These are phyloP conservation scores for Chelonoidis abingdonii DNA, from an alignment of 2,113 vertebrate genomes.

Conservation along the genomic window DNA sequence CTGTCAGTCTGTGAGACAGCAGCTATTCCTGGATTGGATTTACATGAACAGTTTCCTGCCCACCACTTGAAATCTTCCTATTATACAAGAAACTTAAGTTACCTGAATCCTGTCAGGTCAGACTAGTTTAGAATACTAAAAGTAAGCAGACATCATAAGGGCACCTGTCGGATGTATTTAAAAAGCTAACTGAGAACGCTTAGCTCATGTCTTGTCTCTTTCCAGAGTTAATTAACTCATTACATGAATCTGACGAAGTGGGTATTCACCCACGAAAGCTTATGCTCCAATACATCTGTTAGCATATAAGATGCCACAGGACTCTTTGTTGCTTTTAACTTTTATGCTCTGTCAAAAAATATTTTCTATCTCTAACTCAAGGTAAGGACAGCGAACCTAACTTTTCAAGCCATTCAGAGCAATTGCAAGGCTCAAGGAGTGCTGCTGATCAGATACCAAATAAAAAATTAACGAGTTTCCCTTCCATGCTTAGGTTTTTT, in stretches of 20 bases:
- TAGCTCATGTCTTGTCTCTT: conserved; percentile 59
- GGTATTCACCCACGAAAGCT: no score
- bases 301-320: no score
- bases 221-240: conserved; percentile 48
- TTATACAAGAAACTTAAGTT: neutral
- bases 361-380: conserved; percentile 59
- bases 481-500: accelerated
- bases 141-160: conserved; percentile 1
- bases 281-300: no score
- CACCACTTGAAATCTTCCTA: conserved; percentile 40
- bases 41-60: conserved; percentile 9
- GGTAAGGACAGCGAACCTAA: conserved; percentile 38
- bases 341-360: conserved; percentile 57
- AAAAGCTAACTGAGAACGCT: conserved; percentile 36
- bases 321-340: neutral
- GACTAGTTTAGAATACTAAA: conserved; percentile 16
- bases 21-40: conserved; percentile 37
- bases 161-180: neutral
- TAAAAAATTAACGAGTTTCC: neutral
- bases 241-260: no score
- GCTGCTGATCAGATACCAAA: conserved; percentile 38
- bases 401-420: conserved; percentile 27
- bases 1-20: conserved; percentile 29
- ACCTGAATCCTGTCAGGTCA: conserved; percentile 44
- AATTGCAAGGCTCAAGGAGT: neutral